Percentiles rank a stretch among this genome's conserved stretches.
Evolutionary conservation across 1,140 invertebrate genomes (phyloP).

Genomic region (Tetranychus urticae): DNA sequence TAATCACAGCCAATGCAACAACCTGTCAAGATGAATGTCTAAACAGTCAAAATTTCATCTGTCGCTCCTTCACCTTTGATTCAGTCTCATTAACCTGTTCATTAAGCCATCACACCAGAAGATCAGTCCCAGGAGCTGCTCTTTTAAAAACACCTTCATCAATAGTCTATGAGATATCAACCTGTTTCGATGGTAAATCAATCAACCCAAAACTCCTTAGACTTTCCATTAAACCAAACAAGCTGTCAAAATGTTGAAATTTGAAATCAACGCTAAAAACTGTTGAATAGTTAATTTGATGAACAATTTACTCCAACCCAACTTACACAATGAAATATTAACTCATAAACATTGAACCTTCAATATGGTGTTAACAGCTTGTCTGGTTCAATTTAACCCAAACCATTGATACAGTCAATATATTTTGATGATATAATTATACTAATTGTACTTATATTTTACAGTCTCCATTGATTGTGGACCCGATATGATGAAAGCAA

Average conservation of each 20-base stretch:
- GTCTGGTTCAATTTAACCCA: too few species aligned
- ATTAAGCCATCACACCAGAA: conserved; percentile 9
- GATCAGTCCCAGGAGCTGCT: conserved; percentile 5
- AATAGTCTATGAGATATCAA: conserved; percentile 9
- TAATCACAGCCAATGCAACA: conserved; percentile 2
- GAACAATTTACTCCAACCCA: too few species aligned
- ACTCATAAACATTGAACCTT: too few species aligned
- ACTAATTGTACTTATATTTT: neutral
- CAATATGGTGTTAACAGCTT: too few species aligned
- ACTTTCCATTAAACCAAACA: too few species aligned
- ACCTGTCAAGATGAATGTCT: conserved; percentile 9
- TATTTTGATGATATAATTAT: neutral
- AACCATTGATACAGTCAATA: too few species aligned
- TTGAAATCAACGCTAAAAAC: too few species aligned
- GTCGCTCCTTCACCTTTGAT: conserved; percentile 9
- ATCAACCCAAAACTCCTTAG: neutral
- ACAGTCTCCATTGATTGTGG: conserved; percentile 25
- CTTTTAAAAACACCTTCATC: conserved; percentile 1
- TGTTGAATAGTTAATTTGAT: too few species aligned
- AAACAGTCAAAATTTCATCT: conserved; percentile 6
- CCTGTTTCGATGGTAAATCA: conserved; percentile 12
- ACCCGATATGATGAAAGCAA: conserved; percentile 66
- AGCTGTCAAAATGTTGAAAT: too few species aligned
- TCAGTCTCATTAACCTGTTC: conserved; percentile 2
- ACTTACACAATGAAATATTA: too few species aligned